Evolutionary conservation across 2,888 invertebrate genomes (phyloP).

Genomic region (Archips xylosteana): DNA sequence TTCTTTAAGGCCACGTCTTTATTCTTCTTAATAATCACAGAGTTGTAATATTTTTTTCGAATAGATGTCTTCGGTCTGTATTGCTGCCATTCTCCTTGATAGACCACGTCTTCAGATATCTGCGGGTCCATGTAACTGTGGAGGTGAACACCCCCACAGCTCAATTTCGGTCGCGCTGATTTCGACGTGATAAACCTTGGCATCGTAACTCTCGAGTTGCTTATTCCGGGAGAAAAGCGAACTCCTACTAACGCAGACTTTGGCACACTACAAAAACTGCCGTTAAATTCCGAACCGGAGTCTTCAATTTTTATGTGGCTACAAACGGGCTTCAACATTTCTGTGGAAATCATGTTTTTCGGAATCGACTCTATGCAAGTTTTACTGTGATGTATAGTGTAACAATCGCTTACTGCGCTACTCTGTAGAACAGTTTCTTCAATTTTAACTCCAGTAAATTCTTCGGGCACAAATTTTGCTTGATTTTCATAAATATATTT

Average conservation of each 20-base stretch:
- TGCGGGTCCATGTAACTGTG: slow-evolving; percentile 72
- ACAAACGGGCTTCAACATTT: slow-evolving; percentile 51
- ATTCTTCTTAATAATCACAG: slow-evolving; percentile 20
- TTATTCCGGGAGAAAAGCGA: slow-evolving; percentile 35
- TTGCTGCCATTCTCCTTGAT: slow-evolving; percentile 75
- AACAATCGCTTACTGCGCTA: background rate
- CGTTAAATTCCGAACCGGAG: slow-evolving; percentile 54
- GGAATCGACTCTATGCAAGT: background rate
- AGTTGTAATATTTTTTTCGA: slow-evolving; percentile 47
- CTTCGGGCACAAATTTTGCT: background rate
- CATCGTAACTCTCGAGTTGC: slow-evolving; percentile 1
- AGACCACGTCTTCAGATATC: slow-evolving; percentile 72
- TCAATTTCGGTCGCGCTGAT: slow-evolving; percentile 55
- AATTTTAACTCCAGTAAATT: background rate
- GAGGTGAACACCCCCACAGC: slow-evolving; percentile 71
- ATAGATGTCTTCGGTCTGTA: slow-evolving; percentile 49
- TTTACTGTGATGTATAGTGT: background rate
- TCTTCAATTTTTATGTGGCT: slow-evolving; percentile 54
- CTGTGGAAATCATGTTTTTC: slow-evolving; percentile 43
- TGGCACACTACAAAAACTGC: slow-evolving; percentile 44
- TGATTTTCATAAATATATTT: background rate
- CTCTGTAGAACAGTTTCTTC: background rate
- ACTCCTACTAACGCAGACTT: slow-evolving; percentile 40
- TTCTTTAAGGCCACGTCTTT: slow-evolving; percentile 44
- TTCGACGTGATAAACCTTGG: slow-evolving; percentile 47